Conservation (phyloP, 2,888 invertebrate genomes). For the Peribatodes rhomboidaria region DNA sequence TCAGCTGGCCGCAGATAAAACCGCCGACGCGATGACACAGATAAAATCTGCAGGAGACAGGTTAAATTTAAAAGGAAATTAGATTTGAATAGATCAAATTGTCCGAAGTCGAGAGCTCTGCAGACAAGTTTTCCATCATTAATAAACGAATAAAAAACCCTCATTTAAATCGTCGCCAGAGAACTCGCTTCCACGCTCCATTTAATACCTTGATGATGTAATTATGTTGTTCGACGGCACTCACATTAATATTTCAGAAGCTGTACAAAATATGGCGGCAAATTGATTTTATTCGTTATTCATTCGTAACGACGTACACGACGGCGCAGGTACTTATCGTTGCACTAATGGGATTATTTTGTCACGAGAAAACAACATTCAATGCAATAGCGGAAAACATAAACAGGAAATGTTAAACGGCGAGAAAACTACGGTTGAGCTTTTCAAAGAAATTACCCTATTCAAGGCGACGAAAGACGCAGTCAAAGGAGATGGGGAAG, state of each 20-base stretch:
- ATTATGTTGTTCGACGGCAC: conserved; percentile 40
- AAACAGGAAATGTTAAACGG: conserved; percentile 55
- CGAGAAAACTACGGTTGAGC: conserved; percentile 61
- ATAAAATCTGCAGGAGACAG: conserved; percentile 80
- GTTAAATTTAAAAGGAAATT: conserved; percentile 80
- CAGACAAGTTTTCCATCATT: conserved; percentile 54
- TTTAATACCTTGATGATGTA: conserved; percentile 40
- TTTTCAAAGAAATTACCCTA: conserved; percentile 73
- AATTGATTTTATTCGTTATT: conserved; percentile 47
- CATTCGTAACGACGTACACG: conserved; percentile 28
- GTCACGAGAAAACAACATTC: conserved; percentile 53
- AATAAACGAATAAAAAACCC: conserved; percentile 27
- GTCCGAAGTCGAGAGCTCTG: conserved; percentile 60
- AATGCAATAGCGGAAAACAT: conserved; percentile 52
- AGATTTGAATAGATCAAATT: conserved; percentile 76
- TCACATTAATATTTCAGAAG: conserved; percentile 40
- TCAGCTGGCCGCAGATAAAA: conserved; percentile 73
- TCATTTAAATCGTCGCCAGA: conserved; percentile 28
- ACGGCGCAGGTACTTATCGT: conserved; percentile 33
- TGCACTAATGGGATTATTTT: conserved; percentile 46
- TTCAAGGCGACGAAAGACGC: conserved; percentile 71
- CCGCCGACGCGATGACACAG: conserved; percentile 70
- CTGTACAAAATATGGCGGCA: conserved; percentile 38
- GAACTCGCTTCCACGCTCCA: conserved; percentile 36
- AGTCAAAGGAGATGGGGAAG: conserved; percentile 70